Base-by-base conservation (phyloP, 2,797 vertebrate genomes). In the Enteromius treurensis region DNA sequence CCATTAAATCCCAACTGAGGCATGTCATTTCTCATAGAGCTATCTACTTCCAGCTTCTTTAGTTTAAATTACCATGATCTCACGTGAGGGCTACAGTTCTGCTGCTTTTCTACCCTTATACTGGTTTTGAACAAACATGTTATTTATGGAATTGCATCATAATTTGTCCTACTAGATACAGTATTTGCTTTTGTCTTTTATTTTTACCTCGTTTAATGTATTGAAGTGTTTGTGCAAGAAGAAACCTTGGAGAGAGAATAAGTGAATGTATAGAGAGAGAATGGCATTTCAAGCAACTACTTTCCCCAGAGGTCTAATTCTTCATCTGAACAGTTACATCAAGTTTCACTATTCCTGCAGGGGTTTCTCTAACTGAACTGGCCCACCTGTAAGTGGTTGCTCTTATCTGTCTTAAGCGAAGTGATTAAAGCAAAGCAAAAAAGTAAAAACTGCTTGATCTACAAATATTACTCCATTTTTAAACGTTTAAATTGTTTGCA, bases 221-320 rank as follows among this genome's bases (percentile, higher is more conserved):
- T 37, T 32, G 14, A 8, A 64, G 17, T 32, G 40, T 64, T 64
- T 64, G 47, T 32, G 17, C 40, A 64, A 47, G 23, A 78, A 21
- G 37, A 32, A 64, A 32, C 7, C 7, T 58, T 58, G 21, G 51
- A 58, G 51, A 55, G 13, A 75, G 49, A 55, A 75, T 4, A 75
- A n/a, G 73, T 1, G 0, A 29, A 29, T 14, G 42, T 8, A 70
- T 23, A 42, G 15, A 40, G n/a, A 76, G 14, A 76, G 37, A 76
- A 51, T 34, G 42, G 60, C 45, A 67, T 68, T 17, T 67, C 53
- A 26, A 64, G 40, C 69, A 81, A 40, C 26, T 64, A 37, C 60
- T 65, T 55, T 82, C 49, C 29, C 71, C 34, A 42, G 32, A 74
- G 62, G 47, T 76, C 15, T 55, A 67, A 82, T 76, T 82, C 80